phyloP scores from a whole-genome alignment of 2,113 vertebrate genomes.

The Cyprinodon tularosa region DNA sequence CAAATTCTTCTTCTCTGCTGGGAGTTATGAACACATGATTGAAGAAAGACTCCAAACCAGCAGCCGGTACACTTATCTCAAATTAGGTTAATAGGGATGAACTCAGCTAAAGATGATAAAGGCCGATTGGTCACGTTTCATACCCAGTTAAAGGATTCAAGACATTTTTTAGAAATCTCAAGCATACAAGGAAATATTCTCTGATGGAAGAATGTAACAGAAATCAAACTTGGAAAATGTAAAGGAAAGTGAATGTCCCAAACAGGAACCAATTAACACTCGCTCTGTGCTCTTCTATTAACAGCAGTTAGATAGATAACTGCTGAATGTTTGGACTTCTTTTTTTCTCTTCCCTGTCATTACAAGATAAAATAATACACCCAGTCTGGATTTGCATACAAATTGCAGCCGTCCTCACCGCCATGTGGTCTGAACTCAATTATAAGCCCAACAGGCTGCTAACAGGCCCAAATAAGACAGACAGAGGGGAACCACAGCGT shows the following conservation, averaged over 20 bases:
- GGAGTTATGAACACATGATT: no score
- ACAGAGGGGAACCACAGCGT: constrained; percentile 32
- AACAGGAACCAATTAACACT: constrained; percentile 60
- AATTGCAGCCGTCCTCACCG: constrained; percentile 68
- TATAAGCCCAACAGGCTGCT: constrained; percentile 31
- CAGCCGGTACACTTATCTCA: background rate
- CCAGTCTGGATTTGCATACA: constrained; percentile 72
- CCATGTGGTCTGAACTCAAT: constrained; percentile 53
- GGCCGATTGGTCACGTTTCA: background rate
- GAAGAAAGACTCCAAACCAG: background rate
- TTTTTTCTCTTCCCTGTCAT: constrained; percentile 45
- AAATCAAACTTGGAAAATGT: constrained; percentile 16
- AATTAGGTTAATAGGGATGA: background rate
- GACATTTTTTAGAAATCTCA: background rate
- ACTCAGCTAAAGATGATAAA: background rate
- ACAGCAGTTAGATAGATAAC: constrained; percentile 58
- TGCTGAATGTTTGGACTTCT: constrained; percentile 17
- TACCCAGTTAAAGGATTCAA: background rate
- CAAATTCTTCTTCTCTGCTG: background rate
- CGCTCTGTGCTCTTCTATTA: constrained; percentile 47
- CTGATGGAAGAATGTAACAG: background rate
- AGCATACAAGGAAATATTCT: background rate
- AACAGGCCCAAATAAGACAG: constrained; percentile 15
- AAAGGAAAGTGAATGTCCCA: constrained; percentile 34
- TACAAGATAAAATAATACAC: constrained; percentile 65